Percentiles rank a stretch among this genome's conserved stretches.
These are phyloP conservation scores for Digitonthophagus gazella DNA, from an alignment of 2,888 invertebrate genomes.

Conservation along the genomic window DNA sequence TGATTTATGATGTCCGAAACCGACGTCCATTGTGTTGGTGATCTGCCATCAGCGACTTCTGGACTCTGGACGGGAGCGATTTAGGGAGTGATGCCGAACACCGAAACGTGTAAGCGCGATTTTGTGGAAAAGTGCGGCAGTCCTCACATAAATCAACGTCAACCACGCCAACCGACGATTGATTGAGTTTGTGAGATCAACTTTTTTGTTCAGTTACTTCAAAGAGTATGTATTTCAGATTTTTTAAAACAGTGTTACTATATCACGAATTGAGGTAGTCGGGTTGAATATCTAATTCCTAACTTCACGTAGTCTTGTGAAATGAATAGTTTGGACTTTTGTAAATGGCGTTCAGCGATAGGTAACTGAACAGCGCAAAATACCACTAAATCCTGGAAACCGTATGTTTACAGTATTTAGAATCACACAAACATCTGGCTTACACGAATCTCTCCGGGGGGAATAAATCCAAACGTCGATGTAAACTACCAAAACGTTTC, in stretches of 20 bases:
- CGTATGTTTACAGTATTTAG: not conserved
- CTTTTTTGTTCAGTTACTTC: not conserved
- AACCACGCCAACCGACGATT: not conserved
- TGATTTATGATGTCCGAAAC: slow-evolving; percentile 38
- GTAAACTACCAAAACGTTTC: slow-evolving; percentile 6
- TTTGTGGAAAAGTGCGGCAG: not conserved
- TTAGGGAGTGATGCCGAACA: not conserved
- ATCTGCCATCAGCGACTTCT: not conserved
- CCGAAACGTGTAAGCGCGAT: not conserved
- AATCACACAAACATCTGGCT: not conserved
- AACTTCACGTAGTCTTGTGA: too few species aligned
- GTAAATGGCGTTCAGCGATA: too few species aligned
- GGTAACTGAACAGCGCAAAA: not conserved
- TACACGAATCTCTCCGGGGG: not conserved
- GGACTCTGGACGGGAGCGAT: not conserved
- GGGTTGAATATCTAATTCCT: too few species aligned
- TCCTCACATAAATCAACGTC: not conserved
- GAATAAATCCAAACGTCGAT: slow-evolving; percentile 11
- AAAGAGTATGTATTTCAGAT: too few species aligned
- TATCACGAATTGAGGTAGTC: too few species aligned
- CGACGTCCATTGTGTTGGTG: slow-evolving; percentile 8
- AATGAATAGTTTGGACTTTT: too few species aligned
- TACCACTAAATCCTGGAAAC: not conserved
- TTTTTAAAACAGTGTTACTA: too few species aligned
- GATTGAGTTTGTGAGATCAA: not conserved